A percentile compares a stretch with the other conserved stretches of the same genome.
These are phyloP conservation scores for Aphelinus certus DNA, from an alignment of 1,140 invertebrate species.

Conservation along the genomic window DNA sequence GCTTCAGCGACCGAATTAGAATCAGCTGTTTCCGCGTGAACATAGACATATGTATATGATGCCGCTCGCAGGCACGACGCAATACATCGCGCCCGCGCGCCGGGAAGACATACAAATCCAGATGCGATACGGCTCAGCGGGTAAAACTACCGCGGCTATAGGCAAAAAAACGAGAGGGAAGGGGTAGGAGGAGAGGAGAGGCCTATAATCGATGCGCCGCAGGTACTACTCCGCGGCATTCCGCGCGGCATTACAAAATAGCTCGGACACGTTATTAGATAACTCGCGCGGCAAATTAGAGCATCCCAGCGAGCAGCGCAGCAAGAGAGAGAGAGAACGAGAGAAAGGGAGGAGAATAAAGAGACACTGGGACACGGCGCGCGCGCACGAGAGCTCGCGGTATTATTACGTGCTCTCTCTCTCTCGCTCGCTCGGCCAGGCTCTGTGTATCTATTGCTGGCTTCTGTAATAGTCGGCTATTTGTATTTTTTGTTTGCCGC, in stretches of 20 bases:
- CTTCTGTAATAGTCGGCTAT: no score
- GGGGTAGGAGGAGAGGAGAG: neutral
- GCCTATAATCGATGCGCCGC: slow-evolving; percentile 36
- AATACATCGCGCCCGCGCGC: no score
- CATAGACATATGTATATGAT: slow-evolving; percentile 18
- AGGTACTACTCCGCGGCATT: slow-evolving; percentile 26
- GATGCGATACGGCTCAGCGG: neutral
- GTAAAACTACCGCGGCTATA: neutral
- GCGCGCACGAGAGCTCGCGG: neutral
- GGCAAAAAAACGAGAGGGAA: neutral
- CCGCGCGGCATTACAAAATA: slow-evolving; percentile 29
- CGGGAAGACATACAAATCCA: no score
- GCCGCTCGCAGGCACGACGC: no score
- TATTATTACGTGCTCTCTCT: slow-evolving; percentile 25
- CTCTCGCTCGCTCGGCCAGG: neutral
- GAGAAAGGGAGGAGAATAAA: neutral
- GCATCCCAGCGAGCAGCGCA: slow-evolving; percentile 4
- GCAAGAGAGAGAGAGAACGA: neutral
- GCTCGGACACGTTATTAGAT: slow-evolving; percentile 26
- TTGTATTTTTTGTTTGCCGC: no score
- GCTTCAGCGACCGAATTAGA: slow-evolving; percentile 44
- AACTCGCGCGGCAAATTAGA: slow-evolving; percentile 32
- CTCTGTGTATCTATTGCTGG: neutral
- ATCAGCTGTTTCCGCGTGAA: slow-evolving; percentile 50
- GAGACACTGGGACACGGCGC: neutral